Percentiles rank a stretch among this genome's conserved stretches.
Conservation (phyloP, 2,113 vertebrate genomes). For the Pontoporia blainvillei region DNA sequence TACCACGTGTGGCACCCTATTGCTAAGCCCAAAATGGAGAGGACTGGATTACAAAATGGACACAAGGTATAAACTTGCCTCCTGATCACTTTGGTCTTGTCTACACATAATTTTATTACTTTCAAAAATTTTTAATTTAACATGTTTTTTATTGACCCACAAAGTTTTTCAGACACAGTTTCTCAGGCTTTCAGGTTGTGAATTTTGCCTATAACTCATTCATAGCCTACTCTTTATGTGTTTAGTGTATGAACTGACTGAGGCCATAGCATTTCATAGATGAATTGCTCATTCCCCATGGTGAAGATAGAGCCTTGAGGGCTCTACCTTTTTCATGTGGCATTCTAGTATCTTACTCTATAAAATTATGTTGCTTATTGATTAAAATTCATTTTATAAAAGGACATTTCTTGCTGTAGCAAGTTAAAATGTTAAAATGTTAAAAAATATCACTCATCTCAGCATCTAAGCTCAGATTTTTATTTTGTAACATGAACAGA, state of each 20-base stretch:
- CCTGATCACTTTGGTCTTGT: not conserved
- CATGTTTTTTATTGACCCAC: not conserved
- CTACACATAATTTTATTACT: conserved; percentile 14
- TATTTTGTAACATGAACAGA: conserved; percentile 31
- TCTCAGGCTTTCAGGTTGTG: not conserved
- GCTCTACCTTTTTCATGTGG: not conserved
- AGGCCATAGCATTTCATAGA: not conserved
- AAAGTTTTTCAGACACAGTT: conserved; percentile 7
- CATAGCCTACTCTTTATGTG: not conserved
- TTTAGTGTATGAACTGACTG: conserved; percentile 38
- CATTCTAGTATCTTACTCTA: not conserved
- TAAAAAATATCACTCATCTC: not conserved
- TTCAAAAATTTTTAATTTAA: not conserved
- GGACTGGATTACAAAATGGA: conserved; percentile 66
- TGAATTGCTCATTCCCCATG: not conserved
- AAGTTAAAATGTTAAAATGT: too few relatives aligned
- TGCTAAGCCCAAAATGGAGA: conserved; percentile 65
- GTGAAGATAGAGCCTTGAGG: not conserved
- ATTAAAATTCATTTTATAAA: conserved; percentile 22
- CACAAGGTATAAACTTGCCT: conserved; percentile 22
- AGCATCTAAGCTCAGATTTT: conserved; percentile 19
- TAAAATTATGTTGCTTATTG: conserved; percentile 22
- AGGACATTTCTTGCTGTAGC: not conserved
- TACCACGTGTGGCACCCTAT: conserved; percentile 47
- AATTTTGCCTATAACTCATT: conserved; percentile 30